Conservation (phyloP, 2,888 invertebrate genomes). For the Andrena flavipes region DNA sequence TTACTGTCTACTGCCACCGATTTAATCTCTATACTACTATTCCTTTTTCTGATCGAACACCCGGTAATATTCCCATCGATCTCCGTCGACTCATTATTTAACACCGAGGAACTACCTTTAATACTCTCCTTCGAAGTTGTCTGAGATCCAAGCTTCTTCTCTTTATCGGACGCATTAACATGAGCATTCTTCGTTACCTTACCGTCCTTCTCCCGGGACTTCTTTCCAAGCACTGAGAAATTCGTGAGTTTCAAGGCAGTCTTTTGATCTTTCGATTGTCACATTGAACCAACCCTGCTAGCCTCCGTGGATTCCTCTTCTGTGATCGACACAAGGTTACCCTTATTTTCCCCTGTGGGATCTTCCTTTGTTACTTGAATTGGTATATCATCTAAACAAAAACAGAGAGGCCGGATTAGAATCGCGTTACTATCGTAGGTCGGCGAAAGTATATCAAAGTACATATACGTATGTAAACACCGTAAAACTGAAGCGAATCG, state of each 20-base stretch:
- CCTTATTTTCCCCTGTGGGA: slow-evolving; percentile 86
- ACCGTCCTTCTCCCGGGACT: slow-evolving; percentile 83
- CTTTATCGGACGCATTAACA: slow-evolving; percentile 81
- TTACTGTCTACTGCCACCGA: slow-evolving; percentile 84
- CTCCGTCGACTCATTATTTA: slow-evolving; percentile 77
- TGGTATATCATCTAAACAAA: slow-evolving; percentile 92
- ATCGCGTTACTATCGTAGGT: background rate
- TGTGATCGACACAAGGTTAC: slow-evolving; percentile 88
- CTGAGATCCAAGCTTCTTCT: slow-evolving; percentile 85
- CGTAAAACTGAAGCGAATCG: slow-evolving; percentile 11
- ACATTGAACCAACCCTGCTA: slow-evolving; percentile 85
- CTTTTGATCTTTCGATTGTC: slow-evolving; percentile 86
- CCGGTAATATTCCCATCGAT: slow-evolving; percentile 85
- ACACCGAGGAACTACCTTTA: slow-evolving; percentile 76
- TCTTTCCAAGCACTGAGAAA: slow-evolving; percentile 89
- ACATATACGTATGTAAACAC: slow-evolving; percentile 11
- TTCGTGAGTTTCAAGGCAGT: slow-evolving; percentile 87
- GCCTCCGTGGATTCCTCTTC: slow-evolving; percentile 87
- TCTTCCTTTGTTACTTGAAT: slow-evolving; percentile 91
- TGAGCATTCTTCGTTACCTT: slow-evolving; percentile 80
- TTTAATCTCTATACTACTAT: slow-evolving; percentile 83
- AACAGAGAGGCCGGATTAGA: slow-evolving; percentile 8
- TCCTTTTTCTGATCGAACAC: slow-evolving; percentile 84
- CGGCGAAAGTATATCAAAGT: background rate
- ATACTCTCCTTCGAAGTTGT: slow-evolving; percentile 79